These are phyloP conservation scores for Helobdella robusta DNA, from an alignment of 2,888 invertebrate genomes.

Conservation along the genomic window DNA sequence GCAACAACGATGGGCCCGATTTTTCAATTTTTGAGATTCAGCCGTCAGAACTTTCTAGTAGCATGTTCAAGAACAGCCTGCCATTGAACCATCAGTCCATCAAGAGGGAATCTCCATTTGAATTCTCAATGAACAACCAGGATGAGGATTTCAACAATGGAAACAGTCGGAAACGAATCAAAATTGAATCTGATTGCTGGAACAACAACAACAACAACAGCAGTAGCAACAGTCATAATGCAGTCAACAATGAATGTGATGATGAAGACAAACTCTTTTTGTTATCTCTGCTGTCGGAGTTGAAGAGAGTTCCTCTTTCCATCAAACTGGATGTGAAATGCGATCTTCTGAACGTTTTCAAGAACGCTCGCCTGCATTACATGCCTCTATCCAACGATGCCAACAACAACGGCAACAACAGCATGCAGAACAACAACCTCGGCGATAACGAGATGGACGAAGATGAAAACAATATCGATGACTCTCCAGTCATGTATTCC, in stretches of 20 bases:
- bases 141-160: not conserved
- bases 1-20: constrained; percentile 4
- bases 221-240: not conserved
- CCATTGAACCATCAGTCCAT: not conserved
- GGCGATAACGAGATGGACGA: no score
- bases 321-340: constrained; percentile 23
- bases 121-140: not conserved
- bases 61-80: not conserved
- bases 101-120: constrained; percentile 3
- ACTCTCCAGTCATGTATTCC: no score
- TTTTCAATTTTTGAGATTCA: constrained; percentile 17
- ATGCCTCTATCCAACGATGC: no score
- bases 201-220: not conserved
- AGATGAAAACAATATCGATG: no score
- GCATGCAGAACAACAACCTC: no score
- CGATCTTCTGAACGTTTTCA: constrained; percentile 20
- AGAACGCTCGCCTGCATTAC: constrained; percentile 19
- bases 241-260: no score
- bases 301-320: constrained; percentile 2
- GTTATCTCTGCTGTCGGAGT: constrained; percentile 10
- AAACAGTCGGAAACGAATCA: not conserved
- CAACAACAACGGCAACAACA: no score
- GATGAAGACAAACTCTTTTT: constrained; percentile 21
- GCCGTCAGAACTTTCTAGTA: not conserved
- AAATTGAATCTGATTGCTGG: not conserved